Evolutionary conservation across 2,888 invertebrate genomes (phyloP), one percentile per base, ranked within the genome.

Genomic region (Autographa pulchrina): DNA sequence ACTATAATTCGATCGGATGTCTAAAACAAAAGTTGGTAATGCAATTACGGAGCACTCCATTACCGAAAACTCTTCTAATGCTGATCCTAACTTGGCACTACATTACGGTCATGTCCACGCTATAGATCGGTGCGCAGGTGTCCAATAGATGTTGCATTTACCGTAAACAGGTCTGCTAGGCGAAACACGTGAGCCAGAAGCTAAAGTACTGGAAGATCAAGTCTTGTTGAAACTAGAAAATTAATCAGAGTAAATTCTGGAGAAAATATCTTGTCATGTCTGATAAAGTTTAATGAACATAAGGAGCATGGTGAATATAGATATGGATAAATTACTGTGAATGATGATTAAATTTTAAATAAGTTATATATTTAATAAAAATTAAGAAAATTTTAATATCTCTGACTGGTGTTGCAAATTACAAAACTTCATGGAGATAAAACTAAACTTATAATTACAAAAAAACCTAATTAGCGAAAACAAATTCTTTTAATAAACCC

Each of bases 41-140:
- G 64, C 77, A 82, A 85, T 86, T 86, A 85, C 78, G 68, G 63
- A 70, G 72, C 79, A 85, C 85, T 80, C 75, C 77, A 81, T 85
- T 86, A 75, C 73, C 78, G 74, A 80, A 76, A 84, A 80, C 72
- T 83, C 77, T 76, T 79, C 72, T 81, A 80, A 80, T 74, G 81
- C 77, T 77, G 69, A 72, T 75, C 71, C 70, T 75, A 85, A 80
- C 75, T 80, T 72, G 77, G 74, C 88, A 86, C 89, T 91, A 89
- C 88, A 92, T 91, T 91, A 90, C 80, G 85, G 89, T 87, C 92
- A 93, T 92, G 92, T 92, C 86, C 85, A 78, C 77, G 83, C 88
- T 88, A 91, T 92, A 91, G 87, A 92, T 92, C 87, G 91, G 80
- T 79, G 84, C 92, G 83, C 93, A 93, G 93, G 92, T 93, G 92